Evolutionary conservation across 2,888 invertebrate genomes (phyloP).

Genomic region (Macrosiphum euphorbiae): DNA sequence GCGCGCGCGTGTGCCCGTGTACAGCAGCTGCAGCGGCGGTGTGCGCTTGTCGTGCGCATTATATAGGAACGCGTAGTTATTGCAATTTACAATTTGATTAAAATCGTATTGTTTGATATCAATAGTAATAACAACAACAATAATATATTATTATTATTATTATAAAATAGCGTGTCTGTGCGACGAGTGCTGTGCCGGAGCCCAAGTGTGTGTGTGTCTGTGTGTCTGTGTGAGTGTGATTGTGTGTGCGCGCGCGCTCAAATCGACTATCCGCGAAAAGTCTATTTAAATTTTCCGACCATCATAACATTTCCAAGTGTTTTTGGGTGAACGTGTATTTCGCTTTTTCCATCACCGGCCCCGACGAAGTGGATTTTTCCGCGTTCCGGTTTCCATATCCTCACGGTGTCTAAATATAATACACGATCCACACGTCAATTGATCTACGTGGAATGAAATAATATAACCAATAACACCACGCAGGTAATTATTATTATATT

Average conservation of each 20-base stretch:
- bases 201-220: background rate
- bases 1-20: conserved; percentile 48
- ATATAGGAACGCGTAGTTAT: background rate
- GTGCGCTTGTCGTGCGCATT: background rate
- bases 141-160: too few species aligned
- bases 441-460: conserved; percentile 8
- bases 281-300: background rate
- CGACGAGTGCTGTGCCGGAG: background rate
- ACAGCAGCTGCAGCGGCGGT: background rate
- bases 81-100: background rate
- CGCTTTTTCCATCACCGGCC: background rate
- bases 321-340: background rate
- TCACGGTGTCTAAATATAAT: too few species aligned
- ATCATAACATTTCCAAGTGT: background rate
- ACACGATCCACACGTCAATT: background rate
- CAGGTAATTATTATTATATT: background rate
- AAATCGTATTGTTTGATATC: background rate
- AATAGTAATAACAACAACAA: background rate
- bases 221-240: background rate
- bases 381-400: background rate
- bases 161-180: background rate
- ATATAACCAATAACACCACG: background rate
- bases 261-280: background rate
- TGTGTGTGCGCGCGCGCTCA: background rate
- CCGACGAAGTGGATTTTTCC: background rate